Evolutionary conservation across 2,797 vertebrate genomes (phyloP), one percentile per base, ranked within the genome.

Genomic region (Bradypodion pumilum): DNA sequence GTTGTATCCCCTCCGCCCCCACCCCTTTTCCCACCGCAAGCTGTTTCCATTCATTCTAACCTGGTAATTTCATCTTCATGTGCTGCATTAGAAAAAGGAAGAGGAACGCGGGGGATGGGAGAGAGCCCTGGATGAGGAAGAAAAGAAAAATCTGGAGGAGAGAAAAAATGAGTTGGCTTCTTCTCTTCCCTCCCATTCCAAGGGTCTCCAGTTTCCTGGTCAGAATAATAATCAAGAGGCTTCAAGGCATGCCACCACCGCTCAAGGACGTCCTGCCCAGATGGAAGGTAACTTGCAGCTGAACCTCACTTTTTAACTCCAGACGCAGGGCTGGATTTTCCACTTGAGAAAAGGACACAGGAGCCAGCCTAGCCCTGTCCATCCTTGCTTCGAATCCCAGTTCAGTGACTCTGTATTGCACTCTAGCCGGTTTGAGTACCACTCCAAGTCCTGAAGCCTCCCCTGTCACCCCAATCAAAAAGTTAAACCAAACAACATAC

Each of bases 11-110:
- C 46, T n/a, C n/a, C 40, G 12, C 7, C 37, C 37, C 37, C 59
- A 13, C 46, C 29, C 49, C n/a, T n/a, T n/a, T n/a, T n/a, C 49
- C 65, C n/a, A 10, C 56, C 60, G 19, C 85, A 76, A 75, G 52
- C 77, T 83, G 72, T 80, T 87, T 87, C 85, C 70, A 87, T 87
- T 87, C 81, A 69, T 75, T 79, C 72, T 83, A 83, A 75, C 85
- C 81, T 83, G 77, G 76, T 75, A 87, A 87, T 83, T 87, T 80
- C 81, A 87, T 87, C 81, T 87, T 70, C 72, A 62, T 80, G 77
- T 16, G 8, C 77, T 40, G 66, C 27, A 40, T 85, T 69, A 40
- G 66, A 70, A 70, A 52, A 25, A 46, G n/a, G 63, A 62, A 70
- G 60, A 19, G 63, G 49, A 27, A 52, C 56, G 21, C 42, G 25